Evolutionary conservation across 2,113 vertebrate genomes (phyloP), one percentile per base, ranked within the genome.

Genomic region (Takifugu bimaculatus): DNA sequence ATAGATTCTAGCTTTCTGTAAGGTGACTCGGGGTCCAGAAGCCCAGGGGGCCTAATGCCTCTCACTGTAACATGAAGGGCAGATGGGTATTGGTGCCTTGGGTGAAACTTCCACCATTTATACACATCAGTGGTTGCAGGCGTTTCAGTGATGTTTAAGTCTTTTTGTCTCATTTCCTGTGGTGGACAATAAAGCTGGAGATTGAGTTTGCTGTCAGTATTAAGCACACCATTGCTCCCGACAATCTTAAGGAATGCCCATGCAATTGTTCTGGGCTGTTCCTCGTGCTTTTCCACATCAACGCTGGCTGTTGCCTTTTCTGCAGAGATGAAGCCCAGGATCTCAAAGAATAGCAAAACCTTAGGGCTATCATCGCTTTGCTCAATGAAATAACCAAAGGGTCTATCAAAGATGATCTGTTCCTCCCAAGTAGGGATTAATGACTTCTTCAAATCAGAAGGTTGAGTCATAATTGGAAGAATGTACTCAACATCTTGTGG

Each of bases 211-310:
- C 89, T 92, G 79, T 92, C 90, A 59, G 93, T 70, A n/a, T 98
- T 98, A 59, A 94, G 80, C 61, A 95, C 85, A 62, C 91, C 92
- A 50, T 98, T 99, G 25, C 94, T 92, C 72, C 97, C 96, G 12
- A 98, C 92, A 66, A 97, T 92, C 97, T 96, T 98, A 35, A 99
- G 89, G 90, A 99, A 99, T 5, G 94, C 97, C 97, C 97, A 99
- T 1, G 95, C 95, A 50, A 98, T 93, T 87, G 94, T 98, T 54
- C 91, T 90, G 83, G 94, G 97, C 59, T 85, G 91, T 67, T 85
- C 65, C 56, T 93, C 92, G n/a, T 91, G 92, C 60, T 79, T 73
- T 77, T 88, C 88, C 61, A 75, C 69, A 15, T 92, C 88, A 48
- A 85, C 72, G 27, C 75, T 94, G 65, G 88, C 85, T 85, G 78